Base-by-base conservation (phyloP, 2,888 invertebrate species). In the Limnephilus rhombicus region DNA sequence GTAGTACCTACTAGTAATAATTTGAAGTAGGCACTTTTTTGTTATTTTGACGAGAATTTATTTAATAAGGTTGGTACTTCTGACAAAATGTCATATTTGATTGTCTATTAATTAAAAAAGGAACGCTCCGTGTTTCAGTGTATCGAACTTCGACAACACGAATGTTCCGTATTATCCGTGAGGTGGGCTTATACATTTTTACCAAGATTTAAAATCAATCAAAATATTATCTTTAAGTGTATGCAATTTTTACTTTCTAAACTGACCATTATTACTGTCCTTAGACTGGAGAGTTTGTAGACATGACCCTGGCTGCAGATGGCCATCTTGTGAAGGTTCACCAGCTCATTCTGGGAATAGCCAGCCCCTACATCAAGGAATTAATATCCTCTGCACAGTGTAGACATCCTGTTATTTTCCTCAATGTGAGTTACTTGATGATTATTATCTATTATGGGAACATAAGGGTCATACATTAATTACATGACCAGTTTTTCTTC, bases 291-390 rank as follows among this genome's bases (percentile, higher is more conserved):
- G 86, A 45, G 13, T 86, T 86, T 86, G 45, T 86, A 49, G 96
- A 96, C 93, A 95, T 96, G 94, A 96, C 96, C 29, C 93, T 96
- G 90, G 96, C 92, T 18, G 93, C 92, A 24, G 93, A 93, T 68
- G 92, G 93, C 31, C 92, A 92, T 53, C 68, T 91, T 15, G 95
- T 96, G 0, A 95, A 95, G 94, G 96, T 95, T 2, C 96, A 96
- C 93, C 95, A 95, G 94, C 95, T 94, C 94, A 92, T 96, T 87
- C 94, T 96, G 88, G 95, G 95, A 3, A 94, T 96, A 85, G 95
- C 95, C 31, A 96, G 96, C 93, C 96, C 96, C 11, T 96, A 95
- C 92, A 94, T 96, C 1, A 95, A 95, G 93, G 94, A 94, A 85
- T 94, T 96, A 93, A 94, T 96, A 89, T 94, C 94, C 92, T 94